Conservation (phyloP, 2,797 vertebrate species). For the Poliocrania exsul region DNA sequence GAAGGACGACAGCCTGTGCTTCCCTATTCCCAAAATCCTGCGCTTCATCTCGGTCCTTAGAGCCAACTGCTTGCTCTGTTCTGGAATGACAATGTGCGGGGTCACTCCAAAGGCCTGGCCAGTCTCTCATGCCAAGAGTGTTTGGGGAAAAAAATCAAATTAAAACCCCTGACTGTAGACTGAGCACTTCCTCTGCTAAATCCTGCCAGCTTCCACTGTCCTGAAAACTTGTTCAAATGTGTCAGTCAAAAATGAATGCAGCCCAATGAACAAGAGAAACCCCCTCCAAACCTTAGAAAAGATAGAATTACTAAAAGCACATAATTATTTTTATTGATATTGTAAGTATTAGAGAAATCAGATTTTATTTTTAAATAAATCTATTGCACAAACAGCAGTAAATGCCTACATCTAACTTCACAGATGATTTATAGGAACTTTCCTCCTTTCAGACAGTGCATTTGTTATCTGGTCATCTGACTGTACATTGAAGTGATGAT, state of each 20-base stretch:
- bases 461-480: background rate
- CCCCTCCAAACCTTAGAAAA: background rate
- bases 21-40: background rate
- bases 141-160: background rate
- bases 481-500: background rate
- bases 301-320: background rate
- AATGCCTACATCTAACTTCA: background rate
- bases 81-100: background rate
- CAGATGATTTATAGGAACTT: background rate
- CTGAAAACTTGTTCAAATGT: background rate
- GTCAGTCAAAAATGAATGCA: background rate
- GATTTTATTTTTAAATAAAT: background rate
- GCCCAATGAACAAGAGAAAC: background rate
- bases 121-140: background rate
- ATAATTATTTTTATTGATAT: background rate
- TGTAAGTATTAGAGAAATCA: background rate
- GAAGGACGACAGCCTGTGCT: background rate
- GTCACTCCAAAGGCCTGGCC: background rate
- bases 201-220: background rate
- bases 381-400: background rate
- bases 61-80: background rate
- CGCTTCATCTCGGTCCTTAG: background rate
- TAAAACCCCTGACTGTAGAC: fast-evolving
- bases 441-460: background rate
- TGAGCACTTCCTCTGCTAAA: background rate